Base-by-base conservation (phyloP, 1,140 invertebrate genomes). In the Anastrepha obliqua region DNA sequence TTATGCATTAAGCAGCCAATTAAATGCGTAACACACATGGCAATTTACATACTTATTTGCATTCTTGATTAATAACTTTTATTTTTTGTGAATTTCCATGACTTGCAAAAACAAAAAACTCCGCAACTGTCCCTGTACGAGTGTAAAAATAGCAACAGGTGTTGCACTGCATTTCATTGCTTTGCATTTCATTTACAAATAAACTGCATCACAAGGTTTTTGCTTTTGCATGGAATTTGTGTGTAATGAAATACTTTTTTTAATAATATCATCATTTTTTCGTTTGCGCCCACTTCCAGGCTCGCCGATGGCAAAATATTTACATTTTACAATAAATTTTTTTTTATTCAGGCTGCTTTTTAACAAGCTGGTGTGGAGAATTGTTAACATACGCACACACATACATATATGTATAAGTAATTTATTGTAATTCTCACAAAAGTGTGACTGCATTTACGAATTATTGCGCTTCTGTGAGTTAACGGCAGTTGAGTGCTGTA, bases 101-200 rank as follows among this genome's bases (percentile, higher is more conserved):
- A 81, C 47, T 81, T 51, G 74, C 74, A 55, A 8, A 51, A 20
- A 81, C 47, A 3, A 11, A 74, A 47, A 15, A 55, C 7, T 58
- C 51, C 11, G 51, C 51, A 55, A 11, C 11, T 81, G 74, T 81
- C 67, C 67, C 67, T 47, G 67, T 44, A 39, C 44, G 67, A 11
- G 42, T 51, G 51, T 81, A 81, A 81, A 81, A 81, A 81, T 81
- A 81, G 47, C 74, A 81, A 81, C 74, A 81, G 44, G 74, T 81
- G 51, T 55, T 55, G 74, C 8, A 55, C 4, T 81, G 47, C 74
- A 74, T 7, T 81, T 2, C 47, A 8, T 9, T 81, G 74, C 44
- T 51, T 55, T 55, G 67, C 67, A 44, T 42, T 15, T 17, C 47
- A 3, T 81, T 47, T 29, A 8, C 20, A 81, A 81, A 81, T 62